phyloP scores from a whole-genome alignment of 2,113 vertebrate genomes.

The Pollachius pollachius region DNA sequence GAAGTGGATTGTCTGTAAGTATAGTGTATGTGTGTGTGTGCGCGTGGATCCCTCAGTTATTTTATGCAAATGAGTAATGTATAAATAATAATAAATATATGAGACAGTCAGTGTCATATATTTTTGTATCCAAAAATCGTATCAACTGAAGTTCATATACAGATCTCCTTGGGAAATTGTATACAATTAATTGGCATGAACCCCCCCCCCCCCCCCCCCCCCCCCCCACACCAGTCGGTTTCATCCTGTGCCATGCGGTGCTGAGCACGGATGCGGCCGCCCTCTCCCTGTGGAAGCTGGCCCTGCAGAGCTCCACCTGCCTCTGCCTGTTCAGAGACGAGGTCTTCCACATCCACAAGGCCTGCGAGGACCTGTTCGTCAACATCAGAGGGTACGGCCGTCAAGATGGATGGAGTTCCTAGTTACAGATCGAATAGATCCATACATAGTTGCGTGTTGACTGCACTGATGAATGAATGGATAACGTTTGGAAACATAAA shows the following conservation, averaged over 20 bases:
- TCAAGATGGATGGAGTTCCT: too few species aligned
- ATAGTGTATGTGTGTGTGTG: not conserved
- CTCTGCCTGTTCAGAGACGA: conserved; percentile 96
- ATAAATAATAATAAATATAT: too few species aligned
- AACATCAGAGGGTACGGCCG: conserved; percentile 89
- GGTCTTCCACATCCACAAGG: conserved; percentile 98
- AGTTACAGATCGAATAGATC: not conserved
- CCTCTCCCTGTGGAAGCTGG: conserved; percentile 94
- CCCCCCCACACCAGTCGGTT: conserved; percentile 80
- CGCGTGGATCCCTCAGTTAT: not conserved
- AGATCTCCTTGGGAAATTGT: not conserved
- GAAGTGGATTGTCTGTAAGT: conserved; percentile 99
- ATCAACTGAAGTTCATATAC: too few species aligned
- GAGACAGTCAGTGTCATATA: too few species aligned
- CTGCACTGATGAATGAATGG: too few species aligned
- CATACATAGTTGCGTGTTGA: not conserved
- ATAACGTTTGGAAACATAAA: too few species aligned
- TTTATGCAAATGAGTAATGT: not conserved
- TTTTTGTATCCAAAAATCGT: too few species aligned
- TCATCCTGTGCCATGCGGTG: conserved; percentile 93
- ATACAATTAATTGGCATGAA: not conserved
- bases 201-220: not conserved
- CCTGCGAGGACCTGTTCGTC: conserved; percentile 95
- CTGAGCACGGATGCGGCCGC: conserved; percentile 91
- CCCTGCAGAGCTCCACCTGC: conserved; percentile 97